These are phyloP conservation scores for Luidia sarsii DNA, from an alignment of 53 echinoderm and acorn worm species.

Conservation along the genomic window DNA sequence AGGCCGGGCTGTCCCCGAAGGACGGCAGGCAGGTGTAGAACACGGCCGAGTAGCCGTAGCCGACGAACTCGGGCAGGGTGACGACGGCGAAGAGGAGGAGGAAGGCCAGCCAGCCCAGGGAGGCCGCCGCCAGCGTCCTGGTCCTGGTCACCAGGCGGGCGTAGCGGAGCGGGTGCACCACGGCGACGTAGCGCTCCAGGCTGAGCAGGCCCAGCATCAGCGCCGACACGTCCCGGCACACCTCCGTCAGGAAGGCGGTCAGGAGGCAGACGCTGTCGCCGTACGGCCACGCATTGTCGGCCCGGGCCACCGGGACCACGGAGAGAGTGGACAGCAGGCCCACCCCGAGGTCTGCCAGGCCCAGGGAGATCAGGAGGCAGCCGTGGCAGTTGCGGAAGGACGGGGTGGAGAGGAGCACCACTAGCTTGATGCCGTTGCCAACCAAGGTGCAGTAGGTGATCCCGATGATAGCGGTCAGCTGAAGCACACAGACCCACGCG, in stretches of 20 bases:
- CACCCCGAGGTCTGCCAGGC: constrained; percentile 4
- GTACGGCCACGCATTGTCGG: constrained; percentile 13
- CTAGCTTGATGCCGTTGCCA: constrained; percentile 1
- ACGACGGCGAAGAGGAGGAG: too few relatives aligned
- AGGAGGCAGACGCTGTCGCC: constrained; percentile 32
- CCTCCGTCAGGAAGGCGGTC: neutral
- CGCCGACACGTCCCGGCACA: neutral
- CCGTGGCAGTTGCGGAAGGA: constrained; percentile 36
- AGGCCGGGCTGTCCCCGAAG: too few relatives aligned
- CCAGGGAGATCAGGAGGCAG: constrained; percentile 21
- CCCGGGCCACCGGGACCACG: constrained; percentile 8
- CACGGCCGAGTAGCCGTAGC: too few relatives aligned
- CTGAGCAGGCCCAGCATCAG: constrained; percentile 3
- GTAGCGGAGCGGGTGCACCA: constrained; percentile 27
- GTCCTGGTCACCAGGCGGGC: constrained; percentile 16
- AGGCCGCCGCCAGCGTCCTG: neutral
- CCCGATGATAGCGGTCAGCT: constrained; percentile 11
- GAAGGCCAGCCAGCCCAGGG: too few relatives aligned
- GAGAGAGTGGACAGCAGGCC: neutral
- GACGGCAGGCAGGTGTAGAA: too few relatives aligned
- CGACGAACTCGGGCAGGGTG: too few relatives aligned
- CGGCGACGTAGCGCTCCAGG: constrained; percentile 33
- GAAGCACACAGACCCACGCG: neutral
- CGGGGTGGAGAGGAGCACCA: constrained; percentile 13
- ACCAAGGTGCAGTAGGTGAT: neutral